phyloP scores from a whole-genome alignment of 2,888 invertebrate genomes.

The Epicampocera succincta region DNA sequence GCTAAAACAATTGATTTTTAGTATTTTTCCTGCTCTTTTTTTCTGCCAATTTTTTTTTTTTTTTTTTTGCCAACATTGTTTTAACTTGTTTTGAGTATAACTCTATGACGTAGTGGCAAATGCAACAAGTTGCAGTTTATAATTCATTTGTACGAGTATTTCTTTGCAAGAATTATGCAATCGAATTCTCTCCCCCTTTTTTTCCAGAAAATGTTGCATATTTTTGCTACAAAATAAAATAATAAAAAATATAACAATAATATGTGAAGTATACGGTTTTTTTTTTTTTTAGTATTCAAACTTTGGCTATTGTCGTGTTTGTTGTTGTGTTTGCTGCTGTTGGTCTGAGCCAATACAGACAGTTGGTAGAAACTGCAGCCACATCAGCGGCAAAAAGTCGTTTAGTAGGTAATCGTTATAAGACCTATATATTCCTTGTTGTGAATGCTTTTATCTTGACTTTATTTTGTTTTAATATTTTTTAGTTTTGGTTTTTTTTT shows the following conservation, averaged over 20 bases:
- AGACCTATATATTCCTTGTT: slow-evolving; percentile 66
- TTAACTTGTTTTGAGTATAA: slow-evolving; percentile 21
- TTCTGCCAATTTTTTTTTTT: slow-evolving; percentile 9
- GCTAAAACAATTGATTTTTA: slow-evolving; percentile 36
- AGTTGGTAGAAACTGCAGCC: slow-evolving; percentile 32
- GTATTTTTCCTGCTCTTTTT: slow-evolving; percentile 2
- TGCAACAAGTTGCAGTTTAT: slow-evolving; percentile 62
- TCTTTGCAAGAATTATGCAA: slow-evolving; percentile 56
- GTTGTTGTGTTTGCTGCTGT: slow-evolving; percentile 4
- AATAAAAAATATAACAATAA: slow-evolving; percentile 8
- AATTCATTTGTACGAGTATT: slow-evolving; percentile 3
- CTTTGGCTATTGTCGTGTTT: slow-evolving; percentile 15
- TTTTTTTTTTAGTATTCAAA: slow-evolving; percentile 18
- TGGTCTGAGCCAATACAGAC: slow-evolving; percentile 18
- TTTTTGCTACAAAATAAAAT: slow-evolving; percentile 20
- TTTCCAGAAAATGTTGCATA: slow-evolving; percentile 13
- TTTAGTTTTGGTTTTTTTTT: slow-evolving; percentile 34
- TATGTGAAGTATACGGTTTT: slow-evolving; percentile 33
- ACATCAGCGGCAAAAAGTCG: slow-evolving; percentile 60
- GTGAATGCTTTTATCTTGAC: slow-evolving; percentile 16
- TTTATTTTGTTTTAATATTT: slow-evolving; percentile 45
- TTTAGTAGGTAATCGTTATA: slow-evolving; percentile 69
- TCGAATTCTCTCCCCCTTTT: slow-evolving; percentile 46
- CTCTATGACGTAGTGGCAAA: slow-evolving; percentile 50
- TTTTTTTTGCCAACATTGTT: slow-evolving; percentile 30